These are phyloP conservation scores for Masticophis lateralis DNA, from an alignment of 2,797 vertebrate species.

Conservation along the genomic window DNA sequence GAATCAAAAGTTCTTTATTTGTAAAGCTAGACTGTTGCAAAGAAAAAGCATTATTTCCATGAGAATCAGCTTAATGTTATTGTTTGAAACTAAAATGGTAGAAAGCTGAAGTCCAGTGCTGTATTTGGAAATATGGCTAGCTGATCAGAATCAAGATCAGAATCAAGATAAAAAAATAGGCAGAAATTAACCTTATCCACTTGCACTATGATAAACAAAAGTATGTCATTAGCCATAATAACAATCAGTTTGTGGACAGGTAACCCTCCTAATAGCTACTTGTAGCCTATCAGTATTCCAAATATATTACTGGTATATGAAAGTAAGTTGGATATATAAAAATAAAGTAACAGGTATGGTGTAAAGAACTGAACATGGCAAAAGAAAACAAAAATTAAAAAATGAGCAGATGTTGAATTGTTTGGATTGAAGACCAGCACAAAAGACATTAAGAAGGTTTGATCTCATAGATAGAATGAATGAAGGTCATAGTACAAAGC, in stretches of 20 bases:
- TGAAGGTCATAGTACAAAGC: background rate
- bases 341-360: background rate
- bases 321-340: background rate
- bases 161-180: background rate
- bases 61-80: background rate
- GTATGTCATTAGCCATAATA: background rate
- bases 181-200: background rate
- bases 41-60: background rate
- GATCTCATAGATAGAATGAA: background rate
- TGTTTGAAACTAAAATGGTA: background rate
- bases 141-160: background rate
- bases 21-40: background rate
- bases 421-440: background rate
- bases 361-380: background rate
- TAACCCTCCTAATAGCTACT: background rate
- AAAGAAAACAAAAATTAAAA: background rate
- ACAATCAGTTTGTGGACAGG: background rate
- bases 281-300: background rate
- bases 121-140: background rate
- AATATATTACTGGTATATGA: background rate
- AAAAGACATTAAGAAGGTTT: background rate
- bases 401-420: background rate
- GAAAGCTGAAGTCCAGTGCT: background rate
- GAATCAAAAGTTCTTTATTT: background rate
- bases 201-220: background rate